Base-by-base conservation (phyloP, 2,113 vertebrate species). In the Galemys pyrenaicus region DNA sequence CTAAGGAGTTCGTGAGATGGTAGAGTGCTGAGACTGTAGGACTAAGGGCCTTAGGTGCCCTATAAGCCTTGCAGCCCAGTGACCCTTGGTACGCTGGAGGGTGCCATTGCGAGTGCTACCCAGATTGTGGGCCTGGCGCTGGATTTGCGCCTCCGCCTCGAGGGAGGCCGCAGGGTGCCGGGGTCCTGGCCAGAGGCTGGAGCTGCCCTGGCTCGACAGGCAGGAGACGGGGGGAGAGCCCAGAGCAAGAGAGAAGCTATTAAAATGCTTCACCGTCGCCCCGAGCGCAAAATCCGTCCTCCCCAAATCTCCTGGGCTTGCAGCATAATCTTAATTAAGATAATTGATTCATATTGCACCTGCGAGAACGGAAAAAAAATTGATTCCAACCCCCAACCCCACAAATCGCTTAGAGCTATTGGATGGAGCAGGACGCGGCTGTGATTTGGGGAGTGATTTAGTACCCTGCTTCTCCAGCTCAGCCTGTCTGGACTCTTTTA, bases 341-440 rank as follows among this genome's bases (percentile, higher is more conserved):
- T 98, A 99, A 99, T 98, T 99, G 98, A 99, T 98, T 99, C 98
- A 98, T 98, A 99, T 98, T 98, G 98, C 98, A 98, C 98, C 98
- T 98, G 98, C 98, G 98, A 98, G 98, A 98, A 96, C 89, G 91
- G 80, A 86, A 96, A 71, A 88, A 35, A 97, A 97, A 98, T 95
- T 95, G 96, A 97, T 97, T 97, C 97, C 97, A 97, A 96, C 95
- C 98, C 94, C 96, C 94, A 96, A 58, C 97, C 89, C 89, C 89
- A 96, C 97, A 97, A 97, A 98, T 97, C 95, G 98, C 98, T 98
- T 95, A 86, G 90, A 98, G 98, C 98, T 98, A 98, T 98, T 97
- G 98, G 97, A 97, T 96, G 95, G 95, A 96, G 92, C 93, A 92
- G 84, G 92, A 92, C 44, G 75, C 62, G 95, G 44, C 97, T 89